A percentile compares a stretch with the other conserved stretches of the same genome.
Conservation (phyloP, 2,797 vertebrate genomes). For the Nothura maculosa region DNA sequence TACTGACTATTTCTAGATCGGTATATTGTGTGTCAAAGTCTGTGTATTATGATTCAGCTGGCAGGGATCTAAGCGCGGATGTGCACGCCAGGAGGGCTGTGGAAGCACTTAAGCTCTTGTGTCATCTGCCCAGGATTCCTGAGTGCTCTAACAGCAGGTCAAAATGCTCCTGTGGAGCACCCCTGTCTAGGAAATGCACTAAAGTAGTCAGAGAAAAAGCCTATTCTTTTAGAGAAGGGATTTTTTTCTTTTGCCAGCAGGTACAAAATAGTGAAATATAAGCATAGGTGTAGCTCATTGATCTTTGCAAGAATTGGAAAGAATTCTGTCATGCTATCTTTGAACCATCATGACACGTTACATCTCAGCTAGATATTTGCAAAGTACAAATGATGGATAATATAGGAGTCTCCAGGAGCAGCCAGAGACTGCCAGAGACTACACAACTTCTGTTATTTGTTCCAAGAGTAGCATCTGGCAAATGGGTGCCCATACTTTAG, state of each 20-base stretch:
- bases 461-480: conserved; percentile 25
- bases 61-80: not conserved
- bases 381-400: conserved; percentile 1
- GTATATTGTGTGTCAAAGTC: not conserved
- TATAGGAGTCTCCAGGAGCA: not conserved
- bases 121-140: not conserved
- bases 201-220: not conserved
- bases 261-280: not conserved
- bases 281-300: not conserved
- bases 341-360: not conserved
- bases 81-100: not conserved
- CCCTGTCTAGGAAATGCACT: not conserved
- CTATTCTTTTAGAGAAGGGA: not conserved
- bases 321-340: not conserved
- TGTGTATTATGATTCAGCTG: not conserved
- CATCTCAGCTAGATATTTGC: not conserved
- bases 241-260: not conserved
- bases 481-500: not conserved
- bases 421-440: not conserved
- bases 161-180: not conserved
- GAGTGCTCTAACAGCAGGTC: not conserved
- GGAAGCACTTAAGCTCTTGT: not conserved
- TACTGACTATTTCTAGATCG: not conserved
- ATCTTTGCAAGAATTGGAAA: not conserved
- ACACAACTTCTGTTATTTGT: not conserved